phyloP scores from a whole-genome alignment of 2,797 vertebrate species.

The Acipenser oxyrinchus region DNA sequence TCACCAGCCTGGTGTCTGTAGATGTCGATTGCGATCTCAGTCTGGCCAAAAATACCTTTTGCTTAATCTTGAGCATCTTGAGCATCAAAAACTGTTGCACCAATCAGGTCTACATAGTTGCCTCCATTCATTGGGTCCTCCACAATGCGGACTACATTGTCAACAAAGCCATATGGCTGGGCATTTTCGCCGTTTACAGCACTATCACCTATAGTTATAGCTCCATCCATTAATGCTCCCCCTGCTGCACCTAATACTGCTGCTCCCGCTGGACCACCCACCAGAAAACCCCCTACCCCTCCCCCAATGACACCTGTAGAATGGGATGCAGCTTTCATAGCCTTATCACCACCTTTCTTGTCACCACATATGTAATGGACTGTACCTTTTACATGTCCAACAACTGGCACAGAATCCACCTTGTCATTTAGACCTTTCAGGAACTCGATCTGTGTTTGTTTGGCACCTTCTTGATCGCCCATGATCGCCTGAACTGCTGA shows the following conservation, averaged over 20 bases:
- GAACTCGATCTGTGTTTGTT: background rate
- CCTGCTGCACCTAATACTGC: background rate
- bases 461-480: background rate
- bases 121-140: background rate
- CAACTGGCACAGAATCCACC: background rate
- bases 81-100: background rate
- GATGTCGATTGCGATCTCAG: no score
- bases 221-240: background rate
- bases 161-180: background rate
- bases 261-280: background rate
- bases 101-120: background rate
- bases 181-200: background rate
- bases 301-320: background rate
- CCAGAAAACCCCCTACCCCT: conserved; percentile 1
- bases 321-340: background rate
- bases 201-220: background rate
- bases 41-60: no score
- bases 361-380: background rate
- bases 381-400: background rate
- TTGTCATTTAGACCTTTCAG: background rate
- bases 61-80: background rate
- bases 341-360: background rate
- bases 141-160: background rate
- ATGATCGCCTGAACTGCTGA: background rate
- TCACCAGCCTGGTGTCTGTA: no score